These are phyloP conservation scores for Nomada goodeniana DNA, from an alignment of 2,888 invertebrate genomes.

Conservation along the genomic window DNA sequence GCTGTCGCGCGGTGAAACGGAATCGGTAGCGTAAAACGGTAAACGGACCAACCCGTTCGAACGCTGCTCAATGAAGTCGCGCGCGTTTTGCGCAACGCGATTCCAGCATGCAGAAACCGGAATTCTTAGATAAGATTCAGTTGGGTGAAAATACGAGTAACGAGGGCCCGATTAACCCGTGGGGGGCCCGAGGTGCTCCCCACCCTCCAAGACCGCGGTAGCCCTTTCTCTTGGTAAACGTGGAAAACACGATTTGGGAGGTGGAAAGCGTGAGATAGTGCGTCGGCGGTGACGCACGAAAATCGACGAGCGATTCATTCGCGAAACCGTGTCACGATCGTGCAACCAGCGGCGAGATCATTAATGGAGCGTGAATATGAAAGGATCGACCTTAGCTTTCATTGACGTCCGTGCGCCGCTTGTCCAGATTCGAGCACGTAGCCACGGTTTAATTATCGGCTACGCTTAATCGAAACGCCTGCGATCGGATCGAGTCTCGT, in stretches of 20 bases:
- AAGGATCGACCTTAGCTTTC: conserved; percentile 64
- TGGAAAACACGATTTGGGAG: background rate
- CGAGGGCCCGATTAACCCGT: conserved; percentile 13
- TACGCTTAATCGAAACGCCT: background rate
- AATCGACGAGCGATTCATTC: conserved; percentile 49
- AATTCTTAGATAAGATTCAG: conserved; percentile 44
- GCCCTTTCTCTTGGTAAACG: background rate
- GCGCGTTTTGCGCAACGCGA: conserved; percentile 50
- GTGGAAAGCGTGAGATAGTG: conserved; percentile 46
- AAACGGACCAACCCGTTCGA: conserved; percentile 27
- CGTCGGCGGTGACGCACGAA: conserved; percentile 55
- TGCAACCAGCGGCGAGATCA: conserved; percentile 50
- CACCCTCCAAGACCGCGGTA: background rate
- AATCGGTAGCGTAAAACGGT: conserved; percentile 48
- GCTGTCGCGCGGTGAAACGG: conserved; percentile 34
- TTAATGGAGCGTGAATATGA: conserved; percentile 67
- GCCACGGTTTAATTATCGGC: background rate
- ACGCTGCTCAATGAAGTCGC: conserved; percentile 51
- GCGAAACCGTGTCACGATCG: conserved; percentile 61
- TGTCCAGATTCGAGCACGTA: background rate
- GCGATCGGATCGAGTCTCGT: background rate
- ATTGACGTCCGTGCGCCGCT: conserved; percentile 41
- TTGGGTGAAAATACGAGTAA: conserved; percentile 31
- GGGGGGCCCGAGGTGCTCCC: background rate
- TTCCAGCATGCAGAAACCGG: conserved; percentile 37